Base-by-base conservation (phyloP, 2,797 vertebrate genomes). In the Dipus sagitta region DNA sequence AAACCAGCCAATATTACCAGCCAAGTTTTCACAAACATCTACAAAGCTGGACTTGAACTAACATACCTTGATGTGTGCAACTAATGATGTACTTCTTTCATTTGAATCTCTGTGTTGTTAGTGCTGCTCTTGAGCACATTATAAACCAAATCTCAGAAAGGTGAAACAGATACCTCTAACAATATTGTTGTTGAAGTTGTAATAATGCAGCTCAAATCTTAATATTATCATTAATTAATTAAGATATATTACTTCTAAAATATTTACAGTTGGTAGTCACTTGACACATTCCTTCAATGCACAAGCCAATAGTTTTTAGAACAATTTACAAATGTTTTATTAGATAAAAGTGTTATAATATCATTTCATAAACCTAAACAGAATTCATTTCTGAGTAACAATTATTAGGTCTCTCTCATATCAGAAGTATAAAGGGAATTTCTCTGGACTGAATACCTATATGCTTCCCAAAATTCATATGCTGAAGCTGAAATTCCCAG, bases 361-460 rank as follows among this genome's bases (percentile, higher is more conserved):
- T 58, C 60, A 67, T 60, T 79, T 38, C 42, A 79, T 52, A 91
- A 80, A 81, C 58, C 64, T 20, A 92, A 88, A 87, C 13, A 92
- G 10, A 2, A 28, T 74, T 82, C 38, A 76, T 94, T 72, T 92
- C 26, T 91, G 28, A 81, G n/a, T 83, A 92, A 81, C 26, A 90
- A 3, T 76, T 94, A 71, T n/a, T 68, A 14, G 20, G 26, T 89
- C 38, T 93, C 90, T 93, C 7, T 34, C 79, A 80, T 72, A 85
- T 94, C 0, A 95, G 94, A 95, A 96, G 60, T 92, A 30, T 38
- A 93, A 90, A 42, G 86, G n/a, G 95, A 76, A 91, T 62, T 75
- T 21, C 12, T 87, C 64, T 62, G 54, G 15, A 17, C 12, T 47
- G 9, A 42, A 38, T 42, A 10, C 30, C 34, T 88, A 23, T 38